Conservation (phyloP, 2,888 invertebrate species). For the Drosophila putrida region DNA sequence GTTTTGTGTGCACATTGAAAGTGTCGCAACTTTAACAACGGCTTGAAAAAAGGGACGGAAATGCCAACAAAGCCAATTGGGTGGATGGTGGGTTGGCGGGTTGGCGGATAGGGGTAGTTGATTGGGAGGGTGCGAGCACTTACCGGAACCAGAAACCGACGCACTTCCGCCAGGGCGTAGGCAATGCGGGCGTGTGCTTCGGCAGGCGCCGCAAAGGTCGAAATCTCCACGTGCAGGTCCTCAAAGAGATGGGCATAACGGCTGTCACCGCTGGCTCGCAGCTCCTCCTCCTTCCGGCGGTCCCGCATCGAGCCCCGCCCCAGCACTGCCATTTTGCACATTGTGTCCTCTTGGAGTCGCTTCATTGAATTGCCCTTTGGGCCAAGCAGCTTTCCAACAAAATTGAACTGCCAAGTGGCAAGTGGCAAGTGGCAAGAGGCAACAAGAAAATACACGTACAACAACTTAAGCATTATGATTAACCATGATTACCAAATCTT, state of each 20-base stretch:
- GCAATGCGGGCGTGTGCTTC: conserved; percentile 95
- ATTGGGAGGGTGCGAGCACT: conserved; percentile 51
- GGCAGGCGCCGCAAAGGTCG: conserved; percentile 95
- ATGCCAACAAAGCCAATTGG: conserved; percentile 39
- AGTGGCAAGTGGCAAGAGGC: conserved; percentile 86
- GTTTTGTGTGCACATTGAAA: conserved; percentile 31
- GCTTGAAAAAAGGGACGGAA: conserved; percentile 24
- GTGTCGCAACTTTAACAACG: conserved; percentile 50
- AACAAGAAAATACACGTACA: conserved; percentile 6
- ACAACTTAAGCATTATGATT: conserved; percentile 34
- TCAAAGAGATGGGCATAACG: conserved; percentile 96
- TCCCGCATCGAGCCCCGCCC: conserved; percentile 98
- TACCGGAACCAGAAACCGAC: conserved; percentile 93
- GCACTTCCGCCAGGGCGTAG: conserved; percentile 92
- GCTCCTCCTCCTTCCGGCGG: conserved; percentile 96
- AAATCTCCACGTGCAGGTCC: conserved; percentile 96
- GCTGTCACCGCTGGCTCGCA: conserved; percentile 95
- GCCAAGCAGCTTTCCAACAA: conserved; percentile 96
- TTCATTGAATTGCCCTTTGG: conserved; percentile 97
- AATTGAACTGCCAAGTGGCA: conserved; percentile 93
- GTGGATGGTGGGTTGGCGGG: not conserved
- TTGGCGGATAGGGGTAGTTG: not conserved
- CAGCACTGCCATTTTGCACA: conserved; percentile 98
- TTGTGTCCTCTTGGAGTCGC: conserved; percentile 96
- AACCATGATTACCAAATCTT: conserved; percentile 16